Conservation (phyloP, 2,888 invertebrate genomes). For the Alitta virens region DNA sequence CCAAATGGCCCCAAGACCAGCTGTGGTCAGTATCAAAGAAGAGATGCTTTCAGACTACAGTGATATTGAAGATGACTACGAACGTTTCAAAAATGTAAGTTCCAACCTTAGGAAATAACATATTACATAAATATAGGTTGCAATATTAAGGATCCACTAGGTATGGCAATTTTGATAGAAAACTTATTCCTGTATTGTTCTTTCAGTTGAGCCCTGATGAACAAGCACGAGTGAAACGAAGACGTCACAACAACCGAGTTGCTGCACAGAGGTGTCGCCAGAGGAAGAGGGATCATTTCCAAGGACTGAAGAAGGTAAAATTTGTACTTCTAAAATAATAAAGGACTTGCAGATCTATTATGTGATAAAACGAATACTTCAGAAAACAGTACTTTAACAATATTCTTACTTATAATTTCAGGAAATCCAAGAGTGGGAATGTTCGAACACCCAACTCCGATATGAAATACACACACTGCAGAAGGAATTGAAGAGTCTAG, state of each 20-base stretch:
- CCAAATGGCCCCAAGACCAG: too few relatives aligned
- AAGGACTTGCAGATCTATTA: background rate
- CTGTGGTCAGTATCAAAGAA: too few relatives aligned
- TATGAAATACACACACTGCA: slow-evolving; percentile 9
- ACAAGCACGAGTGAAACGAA: background rate
- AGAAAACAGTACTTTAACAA: background rate
- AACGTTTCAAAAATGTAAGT: too few relatives aligned
- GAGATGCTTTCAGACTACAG: too few relatives aligned
- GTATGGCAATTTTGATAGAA: too few relatives aligned
- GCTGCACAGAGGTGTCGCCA: slow-evolving; percentile 12
- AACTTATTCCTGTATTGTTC: background rate
- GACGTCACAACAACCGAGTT: slow-evolving; percentile 11
- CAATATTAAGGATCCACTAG: too few relatives aligned
- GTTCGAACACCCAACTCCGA: slow-evolving; percentile 4
- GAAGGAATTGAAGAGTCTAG: slow-evolving; percentile 3
- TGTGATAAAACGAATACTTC: too few relatives aligned
- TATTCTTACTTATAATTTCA: background rate
- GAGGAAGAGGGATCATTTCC: slow-evolving; percentile 5
- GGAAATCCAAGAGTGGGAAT: slow-evolving; percentile 17
- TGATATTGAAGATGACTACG: too few relatives aligned
- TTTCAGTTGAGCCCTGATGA: slow-evolving; percentile 2
- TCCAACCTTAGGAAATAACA: too few relatives aligned
- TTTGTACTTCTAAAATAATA: background rate
- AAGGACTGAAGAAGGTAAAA: slow-evolving; percentile 13
- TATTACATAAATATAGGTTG: too few relatives aligned